These are phyloP conservation scores for Hirtodrosophila confusa DNA, from an alignment of 2,888 invertebrate species.

Conservation along the genomic window DNA sequence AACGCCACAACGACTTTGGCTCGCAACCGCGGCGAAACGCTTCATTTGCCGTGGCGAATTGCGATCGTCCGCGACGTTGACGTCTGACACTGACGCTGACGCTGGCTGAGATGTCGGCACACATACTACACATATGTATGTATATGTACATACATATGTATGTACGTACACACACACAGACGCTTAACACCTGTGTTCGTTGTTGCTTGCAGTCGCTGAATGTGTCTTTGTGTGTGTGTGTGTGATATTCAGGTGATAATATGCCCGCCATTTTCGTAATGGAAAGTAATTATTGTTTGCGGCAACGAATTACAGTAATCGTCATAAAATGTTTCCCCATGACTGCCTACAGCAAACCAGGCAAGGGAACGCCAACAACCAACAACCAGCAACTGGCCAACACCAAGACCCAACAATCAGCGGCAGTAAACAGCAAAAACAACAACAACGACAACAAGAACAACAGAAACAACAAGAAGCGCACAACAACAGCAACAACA, in stretches of 20 bases:
- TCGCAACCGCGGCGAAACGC: slow-evolving; percentile 53
- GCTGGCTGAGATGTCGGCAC: slow-evolving; percentile 29
- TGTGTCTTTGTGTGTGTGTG: slow-evolving; percentile 53
- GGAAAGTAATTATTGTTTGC: slow-evolving; percentile 84
- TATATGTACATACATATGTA: no score
- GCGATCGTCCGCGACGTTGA: slow-evolving; percentile 27
- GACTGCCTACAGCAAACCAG: slow-evolving; percentile 80
- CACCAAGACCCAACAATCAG: slow-evolving; percentile 69
- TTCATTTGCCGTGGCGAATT: slow-evolving; percentile 65
- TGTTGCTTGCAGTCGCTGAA: slow-evolving; percentile 23
- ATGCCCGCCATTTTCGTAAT: slow-evolving; percentile 84
- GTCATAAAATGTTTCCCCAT: slow-evolving; percentile 84
- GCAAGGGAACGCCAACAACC: slow-evolving; percentile 40
- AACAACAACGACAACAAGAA: slow-evolving; percentile 45
- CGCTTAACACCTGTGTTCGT: slow-evolving; percentile 75
- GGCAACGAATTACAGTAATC: slow-evolving; percentile 83
- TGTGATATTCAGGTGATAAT: slow-evolving; percentile 84
- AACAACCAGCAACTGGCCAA: slow-evolving; percentile 36
- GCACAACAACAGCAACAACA: slow-evolving; percentile 40
- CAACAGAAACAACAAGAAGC: slow-evolving; percentile 30
- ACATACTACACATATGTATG: not conserved
- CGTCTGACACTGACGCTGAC: slow-evolving; percentile 3
- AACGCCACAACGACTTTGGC: slow-evolving; percentile 61
- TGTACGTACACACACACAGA: slow-evolving; percentile 11
- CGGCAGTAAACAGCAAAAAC: slow-evolving; percentile 63